Conservation (phyloP, 2,888 invertebrate species). For the Polydrusus pterygomalis region DNA sequence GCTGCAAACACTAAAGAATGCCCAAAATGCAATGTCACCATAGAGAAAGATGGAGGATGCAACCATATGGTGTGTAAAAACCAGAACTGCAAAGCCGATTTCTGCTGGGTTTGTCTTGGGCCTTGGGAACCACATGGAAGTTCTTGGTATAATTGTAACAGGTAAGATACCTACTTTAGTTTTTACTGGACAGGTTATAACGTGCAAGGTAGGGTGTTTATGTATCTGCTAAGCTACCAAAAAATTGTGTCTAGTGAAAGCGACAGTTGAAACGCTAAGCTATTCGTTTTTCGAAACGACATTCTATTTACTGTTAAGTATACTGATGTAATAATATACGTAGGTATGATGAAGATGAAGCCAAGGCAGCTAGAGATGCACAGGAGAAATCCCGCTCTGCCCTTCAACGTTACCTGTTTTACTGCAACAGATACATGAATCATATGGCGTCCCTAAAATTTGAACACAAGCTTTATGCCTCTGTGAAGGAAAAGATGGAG, state of each 20-base stretch:
- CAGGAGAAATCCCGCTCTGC: conserved; percentile 96
- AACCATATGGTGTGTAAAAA: conserved; percentile 99
- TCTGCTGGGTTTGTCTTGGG: conserved; percentile 99
- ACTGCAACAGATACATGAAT: conserved; percentile 99
- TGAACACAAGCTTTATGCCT: conserved; percentile 96
- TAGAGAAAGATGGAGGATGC: conserved; percentile 98
- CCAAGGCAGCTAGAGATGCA: conserved; percentile 95
- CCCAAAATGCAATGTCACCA: conserved; percentile 98
- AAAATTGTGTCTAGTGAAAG: too few relatives aligned
- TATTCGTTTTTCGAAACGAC: too few relatives aligned
- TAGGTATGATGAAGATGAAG: conserved; percentile 92
- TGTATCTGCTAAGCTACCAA: not conserved
- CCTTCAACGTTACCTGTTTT: conserved; percentile 97
- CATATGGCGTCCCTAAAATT: conserved; percentile 99
- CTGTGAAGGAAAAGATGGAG: conserved; percentile 98
- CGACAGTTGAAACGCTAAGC: too few relatives aligned
- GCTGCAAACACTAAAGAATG: conserved; percentile 99
- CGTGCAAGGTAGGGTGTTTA: too few relatives aligned
- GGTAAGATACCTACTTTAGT: conserved; percentile 68
- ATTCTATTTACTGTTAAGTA: too few relatives aligned
- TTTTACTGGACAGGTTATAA: too few relatives aligned
- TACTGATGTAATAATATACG: not conserved
- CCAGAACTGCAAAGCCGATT: conserved; percentile 97
- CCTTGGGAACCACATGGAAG: conserved; percentile 99
- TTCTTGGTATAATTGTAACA: conserved; percentile 98